Base-by-base conservation (phyloP, 2,888 invertebrate genomes). In the Trichacis sp. region DNA sequence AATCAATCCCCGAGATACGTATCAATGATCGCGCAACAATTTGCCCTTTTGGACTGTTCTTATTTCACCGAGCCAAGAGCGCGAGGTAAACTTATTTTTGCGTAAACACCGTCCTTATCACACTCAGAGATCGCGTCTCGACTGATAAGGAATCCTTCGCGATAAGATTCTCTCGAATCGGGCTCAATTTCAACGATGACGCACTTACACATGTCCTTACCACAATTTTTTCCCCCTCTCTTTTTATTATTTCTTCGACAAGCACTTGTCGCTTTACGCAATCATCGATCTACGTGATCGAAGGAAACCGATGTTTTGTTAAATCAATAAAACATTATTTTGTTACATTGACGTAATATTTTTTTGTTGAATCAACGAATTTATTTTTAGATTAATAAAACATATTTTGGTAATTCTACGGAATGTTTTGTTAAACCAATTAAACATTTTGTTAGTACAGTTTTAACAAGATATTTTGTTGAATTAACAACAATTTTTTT, bases 41-140 rank as follows among this genome's bases (percentile, higher is more conserved):
- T 57, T 62, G 64, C 51, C 64, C 64, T 60, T 60, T 64, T 64
- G 68, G 68, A 68, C 64, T 60, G 53, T 50, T 68, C 57, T 63
- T 63, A 60, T 67, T 67, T 63, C 55, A 49, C 40, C 60, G 2
- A 59, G 59, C 56, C 52, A 56, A 53, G 58, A 45, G 19, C 19
- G 20, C 47, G 63, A 42, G 24, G 63, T 30, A 59, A 56, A 17
- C 50, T 49, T 60, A 64, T 68, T 68, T 57, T 68, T 56, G 54
- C 63, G 63, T 54, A 53, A 60, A 63, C 62, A 53, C 67, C 67
- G 14, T 14, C 29, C 47, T 54, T 64, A 68, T 68, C 67, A 30
- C 20, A 20, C 12, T 12, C 9, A 2, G 24, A 30, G 67, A 67
- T 63, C 62, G 47, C 47, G 54, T 36, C 53, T 40, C 45, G 33